phyloP scores from a whole-genome alignment of 2,113 vertebrate genomes.

The Columba janthina region DNA sequence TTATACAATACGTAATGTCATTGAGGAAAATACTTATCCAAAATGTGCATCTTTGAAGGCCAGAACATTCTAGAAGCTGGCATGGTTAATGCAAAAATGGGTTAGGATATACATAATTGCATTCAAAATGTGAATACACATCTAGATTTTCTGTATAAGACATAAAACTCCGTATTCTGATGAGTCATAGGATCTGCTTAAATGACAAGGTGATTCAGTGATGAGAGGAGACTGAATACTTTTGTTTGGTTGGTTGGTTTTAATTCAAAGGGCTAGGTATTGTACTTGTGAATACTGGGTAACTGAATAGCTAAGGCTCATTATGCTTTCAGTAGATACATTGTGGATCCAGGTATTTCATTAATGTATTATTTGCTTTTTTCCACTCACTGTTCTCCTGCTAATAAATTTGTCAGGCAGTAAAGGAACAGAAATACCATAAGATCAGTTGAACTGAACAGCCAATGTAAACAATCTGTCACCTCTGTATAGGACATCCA shows the following conservation, averaged over 20 bases:
- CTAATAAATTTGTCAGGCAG: constrained; percentile 2
- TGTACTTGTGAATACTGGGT: not conserved
- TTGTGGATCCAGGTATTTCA: not conserved
- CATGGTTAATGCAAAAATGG: not conserved
- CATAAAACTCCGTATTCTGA: not conserved
- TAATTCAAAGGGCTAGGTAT: not conserved
- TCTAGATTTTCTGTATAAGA: not conserved
- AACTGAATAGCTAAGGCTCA: not conserved
- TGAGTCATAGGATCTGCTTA: not conserved
- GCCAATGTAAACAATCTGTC: constrained; percentile 15
- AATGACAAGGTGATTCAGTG: not conserved
- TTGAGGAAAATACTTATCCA: not conserved
- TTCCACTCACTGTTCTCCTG: not conserved
- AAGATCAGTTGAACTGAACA: not conserved
- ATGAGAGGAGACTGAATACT: not conserved
- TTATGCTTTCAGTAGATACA: not conserved
- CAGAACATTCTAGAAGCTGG: not conserved
- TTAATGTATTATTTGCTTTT: not conserved
- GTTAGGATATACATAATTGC: not conserved
- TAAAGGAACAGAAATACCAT: not conserved
- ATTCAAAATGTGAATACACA: not conserved
- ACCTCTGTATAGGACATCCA: not conserved
- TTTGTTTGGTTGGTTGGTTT: too few species aligned
- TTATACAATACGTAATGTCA: not conserved
- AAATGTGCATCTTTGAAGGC: not conserved